These are phyloP conservation scores for Metellina segmentata DNA, from an alignment of 2,888 invertebrate genomes.

Conservation along the genomic window DNA sequence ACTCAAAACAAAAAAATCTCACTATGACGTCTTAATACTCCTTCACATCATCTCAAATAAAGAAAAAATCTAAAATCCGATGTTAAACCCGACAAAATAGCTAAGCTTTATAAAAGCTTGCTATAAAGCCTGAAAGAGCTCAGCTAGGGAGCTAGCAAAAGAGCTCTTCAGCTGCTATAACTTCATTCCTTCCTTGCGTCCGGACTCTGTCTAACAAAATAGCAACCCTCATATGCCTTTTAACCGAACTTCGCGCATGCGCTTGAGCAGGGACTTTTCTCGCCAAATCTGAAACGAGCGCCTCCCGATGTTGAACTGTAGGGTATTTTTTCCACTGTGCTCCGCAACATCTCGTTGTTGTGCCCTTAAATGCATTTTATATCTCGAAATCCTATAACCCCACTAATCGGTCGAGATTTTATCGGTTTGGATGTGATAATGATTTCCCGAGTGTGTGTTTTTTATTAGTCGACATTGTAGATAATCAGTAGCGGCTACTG, in stretches of 20 bases:
- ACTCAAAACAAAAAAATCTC: constrained; percentile 38
- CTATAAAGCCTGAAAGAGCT: constrained; percentile 67
- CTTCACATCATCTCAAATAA: constrained; percentile 27
- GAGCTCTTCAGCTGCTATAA: constrained; percentile 56
- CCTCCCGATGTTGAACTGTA: not conserved
- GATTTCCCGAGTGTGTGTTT: not conserved
- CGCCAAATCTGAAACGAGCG: constrained; percentile 14
- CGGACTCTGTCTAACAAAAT: constrained; percentile 33
- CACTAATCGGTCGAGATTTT: constrained; percentile 24
- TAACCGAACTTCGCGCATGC: constrained; percentile 32
- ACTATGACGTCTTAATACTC: constrained; percentile 47
- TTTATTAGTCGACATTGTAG: not conserved
- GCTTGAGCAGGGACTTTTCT: not conserved
- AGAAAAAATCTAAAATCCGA: constrained; percentile 59
- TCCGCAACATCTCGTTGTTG: not conserved
- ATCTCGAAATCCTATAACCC: constrained; percentile 13
- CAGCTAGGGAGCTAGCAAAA: constrained; percentile 70
- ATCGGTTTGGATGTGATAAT: constrained; percentile 7
- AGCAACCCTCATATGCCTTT: constrained; percentile 28
- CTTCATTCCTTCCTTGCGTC: constrained; percentile 59
- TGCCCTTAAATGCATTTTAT: not conserved
- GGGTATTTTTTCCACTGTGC: not conserved
- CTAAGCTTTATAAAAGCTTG: constrained; percentile 64
- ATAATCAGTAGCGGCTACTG: not conserved
- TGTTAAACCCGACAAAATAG: constrained; percentile 68